Evolutionary conservation across 2,888 invertebrate genomes (phyloP).

Genomic region (Leptodirus hochenwartii): DNA sequence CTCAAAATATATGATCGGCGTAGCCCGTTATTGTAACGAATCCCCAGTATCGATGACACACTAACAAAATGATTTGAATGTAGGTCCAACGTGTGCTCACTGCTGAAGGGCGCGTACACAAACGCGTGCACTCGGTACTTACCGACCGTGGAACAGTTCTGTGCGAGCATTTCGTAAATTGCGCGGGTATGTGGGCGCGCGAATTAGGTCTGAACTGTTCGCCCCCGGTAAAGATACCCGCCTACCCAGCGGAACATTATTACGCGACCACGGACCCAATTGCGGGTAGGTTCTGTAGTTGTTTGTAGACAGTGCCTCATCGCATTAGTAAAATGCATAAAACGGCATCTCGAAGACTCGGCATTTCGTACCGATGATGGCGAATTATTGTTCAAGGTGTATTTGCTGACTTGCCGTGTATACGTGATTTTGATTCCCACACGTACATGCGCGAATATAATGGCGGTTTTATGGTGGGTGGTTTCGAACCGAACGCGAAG

Average conservation of each 20-base stretch:
- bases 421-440: slow-evolving; percentile 46
- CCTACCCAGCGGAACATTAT: slow-evolving; percentile 51
- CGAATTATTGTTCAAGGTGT: slow-evolving; percentile 16
- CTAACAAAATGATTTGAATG: too few relatives aligned
- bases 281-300: too few relatives aligned
- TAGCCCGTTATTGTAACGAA: too few relatives aligned
- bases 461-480: slow-evolving; percentile 40
- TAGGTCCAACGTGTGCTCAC: too few relatives aligned
- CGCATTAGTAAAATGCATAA: too few relatives aligned
- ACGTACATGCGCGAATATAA: slow-evolving; percentile 42
- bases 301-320: too few relatives aligned
- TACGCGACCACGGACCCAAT: slow-evolving; percentile 41
- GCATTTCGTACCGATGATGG: too few relatives aligned
- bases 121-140: slow-evolving; percentile 35
- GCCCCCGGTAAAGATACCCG: slow-evolving; percentile 44
- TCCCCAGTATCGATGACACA: too few relatives aligned
- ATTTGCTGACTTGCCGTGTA: slow-evolving; percentile 29
- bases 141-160: slow-evolving; percentile 37
- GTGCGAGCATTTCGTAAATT: slow-evolving; percentile 48
- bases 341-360: too few relatives aligned
- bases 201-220: slow-evolving; percentile 37
- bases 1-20: too few relatives aligned
- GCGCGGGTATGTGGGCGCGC: slow-evolving; percentile 48
- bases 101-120: too few relatives aligned
- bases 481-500: slow-evolving; percentile 45